Conservation (phyloP, 1,140 invertebrate genomes). For the Rhagoletis pomonella region DNA sequence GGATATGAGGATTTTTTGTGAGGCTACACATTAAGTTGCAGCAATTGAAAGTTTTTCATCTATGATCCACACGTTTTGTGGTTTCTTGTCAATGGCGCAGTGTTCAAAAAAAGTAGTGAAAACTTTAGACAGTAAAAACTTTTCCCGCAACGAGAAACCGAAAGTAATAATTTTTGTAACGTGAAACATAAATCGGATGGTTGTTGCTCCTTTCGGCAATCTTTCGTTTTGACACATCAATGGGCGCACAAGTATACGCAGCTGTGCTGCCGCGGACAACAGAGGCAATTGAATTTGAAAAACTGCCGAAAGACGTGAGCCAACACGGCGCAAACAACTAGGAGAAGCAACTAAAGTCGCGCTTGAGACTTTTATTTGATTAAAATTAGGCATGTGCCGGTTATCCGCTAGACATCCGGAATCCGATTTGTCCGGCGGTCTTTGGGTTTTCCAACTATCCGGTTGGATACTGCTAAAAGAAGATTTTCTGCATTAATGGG, state of each 20-base stretch:
- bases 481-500: too few species aligned
- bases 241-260: slow-evolving; percentile 6
- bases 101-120: slow-evolving; percentile 17
- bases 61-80: neutral
- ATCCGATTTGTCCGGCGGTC: too few species aligned
- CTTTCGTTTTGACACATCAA: neutral
- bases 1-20: too few species aligned
- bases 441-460: too few species aligned
- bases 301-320: slow-evolving; percentile 19
- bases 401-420: too few species aligned
- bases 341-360: neutral
- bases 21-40: neutral
- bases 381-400: too few species aligned
- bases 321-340: neutral
- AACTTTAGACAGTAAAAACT: slow-evolving; percentile 45
- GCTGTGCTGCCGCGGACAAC: neutral
- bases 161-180: slow-evolving; percentile 48
- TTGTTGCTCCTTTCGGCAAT: slow-evolving; percentile 12
- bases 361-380: too few species aligned
- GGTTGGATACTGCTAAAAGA: too few species aligned
- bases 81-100: neutral
- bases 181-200: slow-evolving; percentile 38
- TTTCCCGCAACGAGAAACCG: slow-evolving; percentile 48
- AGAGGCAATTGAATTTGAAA: slow-evolving; percentile 41
- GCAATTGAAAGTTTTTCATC: slow-evolving; percentile 15